phyloP scores from a whole-genome alignment of 2,888 invertebrate genomes.

The Macaria liturata region DNA sequence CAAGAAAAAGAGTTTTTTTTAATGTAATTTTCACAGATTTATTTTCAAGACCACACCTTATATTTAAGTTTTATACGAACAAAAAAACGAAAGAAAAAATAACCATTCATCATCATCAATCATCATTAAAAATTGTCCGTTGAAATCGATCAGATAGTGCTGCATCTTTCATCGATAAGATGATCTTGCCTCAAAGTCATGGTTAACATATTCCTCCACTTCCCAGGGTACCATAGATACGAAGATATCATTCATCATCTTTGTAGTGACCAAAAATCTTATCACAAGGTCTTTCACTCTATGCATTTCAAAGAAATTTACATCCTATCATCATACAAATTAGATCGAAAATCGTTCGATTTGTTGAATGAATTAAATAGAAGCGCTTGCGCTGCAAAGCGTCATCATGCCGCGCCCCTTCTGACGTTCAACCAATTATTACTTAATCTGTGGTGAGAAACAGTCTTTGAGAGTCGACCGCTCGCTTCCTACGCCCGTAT shows the following conservation, averaged over 20 bases:
- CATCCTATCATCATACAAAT: accelerated
- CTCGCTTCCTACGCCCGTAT: conserved; percentile 41
- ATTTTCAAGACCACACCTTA: too few species aligned
- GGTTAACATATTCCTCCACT: conserved; percentile 71
- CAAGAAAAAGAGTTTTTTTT: too few species aligned
- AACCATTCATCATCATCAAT: too few species aligned
- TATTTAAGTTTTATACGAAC: too few species aligned
- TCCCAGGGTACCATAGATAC: conserved; percentile 56
- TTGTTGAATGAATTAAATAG: conserved; percentile 1
- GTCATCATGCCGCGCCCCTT: conserved; percentile 22
- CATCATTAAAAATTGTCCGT: too few species aligned
- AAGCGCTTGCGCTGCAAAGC: conserved; percentile 37
- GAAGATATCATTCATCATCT: conserved; percentile 38
- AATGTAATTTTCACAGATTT: too few species aligned
- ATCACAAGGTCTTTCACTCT: too few species aligned
- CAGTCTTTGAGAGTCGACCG: background rate
- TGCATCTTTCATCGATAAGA: too few species aligned
- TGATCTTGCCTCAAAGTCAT: conserved; percentile 53
- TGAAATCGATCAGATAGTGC: too few species aligned
- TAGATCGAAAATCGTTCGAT: conserved; percentile 31
- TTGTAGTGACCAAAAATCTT: too few species aligned
- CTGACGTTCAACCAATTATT: conserved; percentile 2
- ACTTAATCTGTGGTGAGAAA: too few species aligned
- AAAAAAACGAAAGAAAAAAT: too few species aligned
- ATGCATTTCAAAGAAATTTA: conserved; percentile 1